These are phyloP conservation scores for Xenentodon cancila DNA, from an alignment of 2,797 vertebrate species.

Conservation along the genomic window DNA sequence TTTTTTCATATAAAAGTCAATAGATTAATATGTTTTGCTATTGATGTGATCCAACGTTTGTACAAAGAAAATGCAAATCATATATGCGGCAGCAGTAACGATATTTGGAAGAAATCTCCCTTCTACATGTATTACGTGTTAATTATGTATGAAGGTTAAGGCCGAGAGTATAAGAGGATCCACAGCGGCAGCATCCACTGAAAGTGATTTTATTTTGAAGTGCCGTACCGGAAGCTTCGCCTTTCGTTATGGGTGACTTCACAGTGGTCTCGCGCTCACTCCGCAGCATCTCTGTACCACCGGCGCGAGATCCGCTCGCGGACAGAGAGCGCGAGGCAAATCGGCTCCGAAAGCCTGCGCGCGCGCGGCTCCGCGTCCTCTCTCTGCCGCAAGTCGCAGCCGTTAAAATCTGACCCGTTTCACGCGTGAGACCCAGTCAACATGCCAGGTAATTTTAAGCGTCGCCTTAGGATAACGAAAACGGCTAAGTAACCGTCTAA, in stretches of 20 bases:
- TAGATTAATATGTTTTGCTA: too few species aligned
- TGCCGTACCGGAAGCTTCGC: slow-evolving; percentile 21
- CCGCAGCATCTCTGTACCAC: slow-evolving; percentile 43
- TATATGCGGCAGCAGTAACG: too few species aligned
- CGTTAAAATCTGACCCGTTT: slow-evolving; percentile 8
- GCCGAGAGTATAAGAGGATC: too few species aligned
- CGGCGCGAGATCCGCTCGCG: slow-evolving; percentile 60
- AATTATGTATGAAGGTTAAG: too few species aligned
- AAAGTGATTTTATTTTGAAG: slow-evolving; percentile 54
- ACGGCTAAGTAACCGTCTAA: slow-evolving; percentile 11
- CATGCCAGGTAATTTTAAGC: slow-evolving; percentile 57
- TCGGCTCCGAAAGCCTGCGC: slow-evolving; percentile 7
- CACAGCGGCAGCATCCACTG: too few species aligned
- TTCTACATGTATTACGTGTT: too few species aligned
- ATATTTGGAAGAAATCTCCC: too few species aligned
- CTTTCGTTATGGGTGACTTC: not conserved
- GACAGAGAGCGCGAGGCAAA: slow-evolving; percentile 19
- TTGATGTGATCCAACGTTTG: too few species aligned
- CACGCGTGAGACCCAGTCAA: slow-evolving; percentile 1
- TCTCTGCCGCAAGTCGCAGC: slow-evolving; percentile 11
- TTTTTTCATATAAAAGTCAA: too few species aligned
- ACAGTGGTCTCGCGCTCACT: slow-evolving; percentile 30
- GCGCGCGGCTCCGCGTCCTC: slow-evolving; percentile 3
- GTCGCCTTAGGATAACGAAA: slow-evolving; percentile 6
- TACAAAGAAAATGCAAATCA: too few species aligned